Percentiles rank a stretch among this genome's conserved stretches.
Evolutionary conservation across 1,140 invertebrate genomes (phyloP).

Genomic region (Caenorhabditis briggsae): DNA sequence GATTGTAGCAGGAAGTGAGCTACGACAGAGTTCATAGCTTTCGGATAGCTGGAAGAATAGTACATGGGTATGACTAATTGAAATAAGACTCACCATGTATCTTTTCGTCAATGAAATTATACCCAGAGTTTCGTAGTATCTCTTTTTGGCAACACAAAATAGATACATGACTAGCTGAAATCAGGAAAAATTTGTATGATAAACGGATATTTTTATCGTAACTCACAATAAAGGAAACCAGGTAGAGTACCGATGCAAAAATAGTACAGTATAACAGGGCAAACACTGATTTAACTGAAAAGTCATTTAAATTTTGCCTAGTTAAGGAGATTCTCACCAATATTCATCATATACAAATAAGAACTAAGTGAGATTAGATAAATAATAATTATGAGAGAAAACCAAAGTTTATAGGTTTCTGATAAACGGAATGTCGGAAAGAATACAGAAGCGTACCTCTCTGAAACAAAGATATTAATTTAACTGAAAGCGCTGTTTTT

Average conservation of each 20-base stretch:
- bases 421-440: not conserved
- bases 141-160: not conserved
- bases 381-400: not conserved
- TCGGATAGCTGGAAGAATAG: not conserved
- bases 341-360: constrained; percentile 24
- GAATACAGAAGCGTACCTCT: constrained; percentile 9
- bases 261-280: not conserved
- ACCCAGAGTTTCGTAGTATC: constrained; percentile 17
- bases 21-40: constrained; percentile 4
- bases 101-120: not conserved
- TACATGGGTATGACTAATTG: not conserved
- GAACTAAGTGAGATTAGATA: not conserved
- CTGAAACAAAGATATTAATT: not conserved
- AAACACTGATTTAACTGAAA: no score
- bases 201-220: not conserved
- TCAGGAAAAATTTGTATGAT: not conserved
- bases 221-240: not conserved
- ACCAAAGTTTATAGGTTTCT: not conserved
- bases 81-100: not conserved
- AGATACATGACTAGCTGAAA: constrained; percentile 20
- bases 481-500: not conserved
- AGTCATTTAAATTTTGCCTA: not conserved
- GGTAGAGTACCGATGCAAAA: not conserved
- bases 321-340: not conserved
- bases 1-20: constrained; percentile 11